phyloP scores from a whole-genome alignment of 92 coral and sea anemone species.

The Parazoanthus swiftii region DNA sequence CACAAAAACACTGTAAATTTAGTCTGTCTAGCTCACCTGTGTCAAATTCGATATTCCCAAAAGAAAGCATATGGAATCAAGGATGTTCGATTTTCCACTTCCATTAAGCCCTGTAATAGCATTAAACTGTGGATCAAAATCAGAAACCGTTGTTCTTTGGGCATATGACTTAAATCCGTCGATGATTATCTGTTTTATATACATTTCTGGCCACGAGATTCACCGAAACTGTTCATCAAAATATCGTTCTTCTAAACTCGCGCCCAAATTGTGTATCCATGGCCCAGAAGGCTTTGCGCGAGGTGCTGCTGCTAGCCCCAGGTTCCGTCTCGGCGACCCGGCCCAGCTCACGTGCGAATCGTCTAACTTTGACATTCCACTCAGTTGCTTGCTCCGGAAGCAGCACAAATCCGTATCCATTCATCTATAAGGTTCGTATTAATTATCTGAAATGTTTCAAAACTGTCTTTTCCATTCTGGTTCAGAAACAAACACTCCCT shows the following conservation, averaged over 20 bases:
- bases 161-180: constrained; percentile 99
- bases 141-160: constrained; percentile 85
- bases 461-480: too few species aligned
- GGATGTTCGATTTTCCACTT: constrained; percentile 97
- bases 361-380: too few species aligned
- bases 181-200: constrained; percentile 89
- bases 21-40: constrained; percentile 63
- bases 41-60: constrained; percentile 96
- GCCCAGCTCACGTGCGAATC: too few species aligned
- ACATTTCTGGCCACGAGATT: constrained; percentile 61
- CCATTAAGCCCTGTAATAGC: constrained; percentile 98
- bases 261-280: constrained; percentile 55
- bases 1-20: too few species aligned
- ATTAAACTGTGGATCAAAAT: constrained; percentile 97
- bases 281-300: constrained; percentile 38
- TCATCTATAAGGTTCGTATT: too few species aligned
- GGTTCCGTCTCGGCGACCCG: not conserved
- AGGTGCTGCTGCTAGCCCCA: constrained; percentile 7
- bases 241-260: constrained; percentile 58
- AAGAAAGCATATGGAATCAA: constrained; percentile 96
- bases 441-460: too few species aligned
- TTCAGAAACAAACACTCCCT: too few species aligned
- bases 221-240: constrained; percentile 12
- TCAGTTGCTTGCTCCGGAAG: too few species aligned
- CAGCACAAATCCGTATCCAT: too few species aligned